Base-by-base conservation (phyloP, 2,113 vertebrate species). In the Notiomystis cincta region DNA sequence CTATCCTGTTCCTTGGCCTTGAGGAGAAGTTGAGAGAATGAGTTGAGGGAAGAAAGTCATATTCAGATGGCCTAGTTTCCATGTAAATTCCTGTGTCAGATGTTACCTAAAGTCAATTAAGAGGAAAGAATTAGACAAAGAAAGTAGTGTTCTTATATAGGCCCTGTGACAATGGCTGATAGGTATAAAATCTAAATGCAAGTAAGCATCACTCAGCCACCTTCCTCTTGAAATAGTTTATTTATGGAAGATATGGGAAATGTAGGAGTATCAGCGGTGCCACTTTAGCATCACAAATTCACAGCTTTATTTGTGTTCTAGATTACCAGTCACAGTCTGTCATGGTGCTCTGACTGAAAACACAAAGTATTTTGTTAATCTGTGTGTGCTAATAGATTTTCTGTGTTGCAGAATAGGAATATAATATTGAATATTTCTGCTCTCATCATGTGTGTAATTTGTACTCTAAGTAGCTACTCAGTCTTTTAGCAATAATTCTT, bases 1-100 rank as follows among this genome's bases (percentile, higher is more conserved):
- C 9, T 58, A 11, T 35, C 33, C 25, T 0, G 0, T 51, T 80
- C 11, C 30, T 69, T 72, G 22, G 17, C 58, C 27, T 31, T 69
- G 25, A 42, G 57, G 28, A 67, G 18, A 65, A 45, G 7, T 17
- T 65, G 71, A 81, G 25, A 69, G 25, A 80, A 53, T 6, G 9
- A 48, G 20, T 5, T 77, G 20, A 3, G 6, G 12, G 22, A 16
- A 80, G 22, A 56, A 73, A 28, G 12, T 47, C 31, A 30, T 53
- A 61, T 54, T 73, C 37, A 54, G 45, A 23, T 33, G 18, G 18
- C 18, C 40, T n/a, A 15, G 61, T 54, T 87, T 89, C 35, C 42
- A 23, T 22, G 7, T 65, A 45, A 45, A 33, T 86, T 91, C 42
- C 50, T 73, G 13, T 33, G 22, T 56, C 51, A 64, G 53, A 44